Base-by-base conservation (phyloP, 2,888 invertebrate species). In the Neuroscelio doddi region DNA sequence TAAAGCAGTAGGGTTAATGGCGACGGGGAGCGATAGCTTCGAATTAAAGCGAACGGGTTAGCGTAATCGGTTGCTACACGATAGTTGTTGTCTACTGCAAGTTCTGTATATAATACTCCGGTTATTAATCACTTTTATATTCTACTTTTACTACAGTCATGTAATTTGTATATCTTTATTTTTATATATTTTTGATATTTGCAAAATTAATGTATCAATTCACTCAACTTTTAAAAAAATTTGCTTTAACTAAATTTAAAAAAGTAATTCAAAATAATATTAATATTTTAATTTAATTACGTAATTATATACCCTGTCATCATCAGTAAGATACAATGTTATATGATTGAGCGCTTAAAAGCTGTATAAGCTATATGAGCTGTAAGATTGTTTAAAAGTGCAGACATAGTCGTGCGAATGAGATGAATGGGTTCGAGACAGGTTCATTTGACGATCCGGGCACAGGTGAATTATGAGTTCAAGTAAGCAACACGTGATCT, bases 41-140 rank as follows among this genome's bases (percentile, higher is more conserved):
- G 32, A 63, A 57, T 67, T 49, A 55, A 61, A 67, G 69, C 61
- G 27, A 44, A 64, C 65, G 47, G 64, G 56, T 41, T 55, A 57
- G 32, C 34, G 38, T 39, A 46, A 57, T 59, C 52, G 44, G 45
- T 49, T 55, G 36, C 30, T 38, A 47, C 50, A 47, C 38, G 55
- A 32, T 44, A 30, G 30, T 50, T 51, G 34, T 44, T 44, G 24
- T 10, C 8, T 32, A 17, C 21, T n/a, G 12, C 17, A 1, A 10
- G 12, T n/a, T 7, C 15, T 9, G 3, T 21, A 7, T 17, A 10
- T 17, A 24, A 17, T n/a, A 49, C 30, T 4, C 12, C 1, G 34
- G 34, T 53, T 45, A 3, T 9, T 30, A 30, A 30, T 30, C 8
- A 10, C 4, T 10, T 2, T 10, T 9, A 3, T 10, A 4, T 9